Evolutionary conservation across 2,888 invertebrate species (phyloP).

Genomic region (Criorhina ranunculi): DNA sequence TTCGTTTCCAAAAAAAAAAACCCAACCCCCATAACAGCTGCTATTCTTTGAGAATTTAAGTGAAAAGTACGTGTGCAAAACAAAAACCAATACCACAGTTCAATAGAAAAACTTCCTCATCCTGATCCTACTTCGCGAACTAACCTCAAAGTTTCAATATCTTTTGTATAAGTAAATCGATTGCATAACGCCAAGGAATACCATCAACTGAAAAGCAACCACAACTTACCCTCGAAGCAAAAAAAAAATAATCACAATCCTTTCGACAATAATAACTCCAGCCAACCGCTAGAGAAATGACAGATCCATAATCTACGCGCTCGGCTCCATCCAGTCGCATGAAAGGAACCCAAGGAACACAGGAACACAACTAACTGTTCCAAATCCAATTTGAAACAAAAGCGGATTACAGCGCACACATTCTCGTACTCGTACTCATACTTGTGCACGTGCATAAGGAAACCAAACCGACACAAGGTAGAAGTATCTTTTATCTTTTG

Average conservation of each 20-base stretch:
- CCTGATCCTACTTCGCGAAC: conserved; percentile 18
- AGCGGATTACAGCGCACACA: conserved; percentile 51
- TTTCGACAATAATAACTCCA: conserved; percentile 29
- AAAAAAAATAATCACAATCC: conserved; percentile 33
- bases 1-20: not conserved
- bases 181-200: conserved; percentile 18
- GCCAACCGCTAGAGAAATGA: conserved; percentile 42
- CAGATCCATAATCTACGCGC: conserved; percentile 47
- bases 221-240: not conserved
- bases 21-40: conserved; percentile 26
- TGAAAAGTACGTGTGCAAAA: conserved; percentile 16
- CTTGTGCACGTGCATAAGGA: not conserved
- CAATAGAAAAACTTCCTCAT: conserved; percentile 19
- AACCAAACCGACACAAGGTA: conserved; percentile 44
- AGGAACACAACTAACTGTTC: conserved; percentile 40
- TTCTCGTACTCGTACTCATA: not conserved
- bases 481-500: conserved; percentile 47
- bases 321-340: not conserved
- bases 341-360: not conserved
- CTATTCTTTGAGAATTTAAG: not conserved
- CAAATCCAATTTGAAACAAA: conserved; percentile 69
- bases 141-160: conserved; percentile 37
- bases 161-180: conserved; percentile 35
- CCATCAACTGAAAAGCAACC: not conserved
- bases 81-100: conserved; percentile 1